Percentiles rank a stretch among this genome's conserved stretches.
These are phyloP conservation scores for Drosophila carrolli DNA, from an alignment of 1,140 invertebrate genomes.

Conservation along the genomic window DNA sequence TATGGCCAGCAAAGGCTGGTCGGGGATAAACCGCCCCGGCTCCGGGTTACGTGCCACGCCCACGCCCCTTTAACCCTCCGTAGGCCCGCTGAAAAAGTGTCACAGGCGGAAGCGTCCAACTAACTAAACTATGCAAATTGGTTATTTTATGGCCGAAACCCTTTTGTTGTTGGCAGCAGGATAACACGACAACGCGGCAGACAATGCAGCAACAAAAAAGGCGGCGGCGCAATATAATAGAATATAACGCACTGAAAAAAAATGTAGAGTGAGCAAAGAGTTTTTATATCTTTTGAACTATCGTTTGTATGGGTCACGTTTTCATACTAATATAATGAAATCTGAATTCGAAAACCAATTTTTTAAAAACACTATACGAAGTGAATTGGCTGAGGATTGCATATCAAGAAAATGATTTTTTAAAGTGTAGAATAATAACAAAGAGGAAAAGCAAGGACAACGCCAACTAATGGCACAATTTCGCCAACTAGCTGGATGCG, in stretches of 20 bases:
- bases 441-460: slow-evolving; percentile 60
- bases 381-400: too few species aligned
- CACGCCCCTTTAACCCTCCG: not conserved
- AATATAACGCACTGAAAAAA: slow-evolving; percentile 15
- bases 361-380: too few species aligned
- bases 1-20: slow-evolving; percentile 52
- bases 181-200: slow-evolving; percentile 56
- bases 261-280: too few species aligned
- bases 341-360: too few species aligned
- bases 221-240: slow-evolving; percentile 28
- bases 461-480: slow-evolving; percentile 77
- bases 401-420: not conserved
- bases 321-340: too few species aligned
- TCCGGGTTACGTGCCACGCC: slow-evolving; percentile 38
- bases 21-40: slow-evolving; percentile 29
- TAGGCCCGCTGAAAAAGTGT: slow-evolving; percentile 50
- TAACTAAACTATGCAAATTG: slow-evolving; percentile 83
- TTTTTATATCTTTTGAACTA: too few species aligned
- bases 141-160: slow-evolving; percentile 77
- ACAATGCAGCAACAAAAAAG: slow-evolving; percentile 47
- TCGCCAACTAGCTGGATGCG: slow-evolving; percentile 72
- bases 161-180: slow-evolving; percentile 55
- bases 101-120: slow-evolving; percentile 76
- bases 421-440: slow-evolving; percentile 26
- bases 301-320: too few species aligned